Conservation (phyloP, 2,888 invertebrate species). For the Notocelia uddmanniana region DNA sequence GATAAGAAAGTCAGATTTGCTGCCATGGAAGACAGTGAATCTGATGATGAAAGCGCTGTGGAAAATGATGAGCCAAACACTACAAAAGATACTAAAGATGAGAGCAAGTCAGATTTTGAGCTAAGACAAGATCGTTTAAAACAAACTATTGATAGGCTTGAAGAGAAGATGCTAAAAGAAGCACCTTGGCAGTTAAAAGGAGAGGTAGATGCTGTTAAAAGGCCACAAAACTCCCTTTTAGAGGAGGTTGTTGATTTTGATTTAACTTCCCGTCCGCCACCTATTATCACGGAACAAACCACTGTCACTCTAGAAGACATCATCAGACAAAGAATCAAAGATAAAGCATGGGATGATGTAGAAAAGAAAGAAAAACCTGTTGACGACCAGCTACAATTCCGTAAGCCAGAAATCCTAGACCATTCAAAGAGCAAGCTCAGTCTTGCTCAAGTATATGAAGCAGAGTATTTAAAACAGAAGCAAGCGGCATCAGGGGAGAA, state of each 20-base stretch:
- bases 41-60: slow-evolving; percentile 59
- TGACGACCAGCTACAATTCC: slow-evolving; percentile 93
- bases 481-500: slow-evolving; percentile 84
- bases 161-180: slow-evolving; percentile 90
- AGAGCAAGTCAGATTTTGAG: slow-evolving; percentile 89
- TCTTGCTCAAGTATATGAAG: slow-evolving; percentile 97
- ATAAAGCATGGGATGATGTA: slow-evolving; percentile 97
- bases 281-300: slow-evolving; percentile 96
- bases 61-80: slow-evolving; percentile 49
- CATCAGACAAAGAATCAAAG: slow-evolving; percentile 96
- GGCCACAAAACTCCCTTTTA: slow-evolving; percentile 97
- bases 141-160: slow-evolving; percentile 89
- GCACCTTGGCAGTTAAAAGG: slow-evolving; percentile 98
- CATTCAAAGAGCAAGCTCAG: slow-evolving; percentile 98
- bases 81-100: slow-evolving; percentile 50
- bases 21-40: slow-evolving; percentile 59
- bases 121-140: slow-evolving; percentile 89
- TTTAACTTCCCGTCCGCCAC: slow-evolving; percentile 92
- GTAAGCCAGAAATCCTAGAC: slow-evolving; percentile 94
- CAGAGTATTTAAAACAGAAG: slow-evolving; percentile 91
- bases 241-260: slow-evolving; percentile 97
- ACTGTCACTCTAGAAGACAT: slow-evolving; percentile 95
- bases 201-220: slow-evolving; percentile 91
- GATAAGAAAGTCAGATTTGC: slow-evolving; percentile 69
- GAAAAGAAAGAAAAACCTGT: slow-evolving; percentile 93